These are phyloP conservation scores for Mormyrus proboscirostris DNA, from an alignment of 2,797 vertebrate species.

Conservation along the genomic window DNA sequence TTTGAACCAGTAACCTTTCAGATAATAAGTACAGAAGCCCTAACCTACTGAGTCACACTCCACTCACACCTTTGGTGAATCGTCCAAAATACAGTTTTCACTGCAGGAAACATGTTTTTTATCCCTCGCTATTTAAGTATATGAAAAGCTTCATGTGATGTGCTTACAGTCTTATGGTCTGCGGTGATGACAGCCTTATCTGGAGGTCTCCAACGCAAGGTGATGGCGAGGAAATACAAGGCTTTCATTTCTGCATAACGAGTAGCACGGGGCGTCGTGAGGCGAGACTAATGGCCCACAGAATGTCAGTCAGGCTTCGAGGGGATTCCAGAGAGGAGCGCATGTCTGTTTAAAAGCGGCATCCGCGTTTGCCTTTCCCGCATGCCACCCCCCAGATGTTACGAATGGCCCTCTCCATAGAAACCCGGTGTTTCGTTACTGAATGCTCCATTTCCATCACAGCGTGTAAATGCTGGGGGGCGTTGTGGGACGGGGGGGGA, in stretches of 20 bases:
- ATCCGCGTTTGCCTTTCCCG: background rate
- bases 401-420: constrained; percentile 24
- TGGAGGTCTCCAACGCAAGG: constrained; percentile 19
- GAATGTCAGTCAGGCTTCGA: constrained; percentile 46
- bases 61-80: constrained; percentile 6
- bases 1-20: background rate
- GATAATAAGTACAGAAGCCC: background rate
- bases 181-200: background rate
- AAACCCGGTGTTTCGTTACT: background rate
- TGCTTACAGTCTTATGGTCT: constrained; percentile 3
- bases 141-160: background rate
- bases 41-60: background rate
- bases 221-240: constrained; percentile 45
- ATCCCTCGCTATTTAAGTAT: background rate
- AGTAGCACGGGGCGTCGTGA: constrained; percentile 40
- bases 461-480: constrained; percentile 19
- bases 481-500: background rate
- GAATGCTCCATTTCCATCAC: constrained; percentile 1
- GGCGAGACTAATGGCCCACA: constrained; percentile 47
- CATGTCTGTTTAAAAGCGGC: background rate
- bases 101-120: background rate
- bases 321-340: constrained; percentile 37
- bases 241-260: constrained; percentile 47
- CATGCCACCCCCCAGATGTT: background rate
- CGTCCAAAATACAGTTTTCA: background rate